These are phyloP conservation scores for Emydocephalus ijimae DNA, from an alignment of 2,113 vertebrate species.

Conservation along the genomic window DNA sequence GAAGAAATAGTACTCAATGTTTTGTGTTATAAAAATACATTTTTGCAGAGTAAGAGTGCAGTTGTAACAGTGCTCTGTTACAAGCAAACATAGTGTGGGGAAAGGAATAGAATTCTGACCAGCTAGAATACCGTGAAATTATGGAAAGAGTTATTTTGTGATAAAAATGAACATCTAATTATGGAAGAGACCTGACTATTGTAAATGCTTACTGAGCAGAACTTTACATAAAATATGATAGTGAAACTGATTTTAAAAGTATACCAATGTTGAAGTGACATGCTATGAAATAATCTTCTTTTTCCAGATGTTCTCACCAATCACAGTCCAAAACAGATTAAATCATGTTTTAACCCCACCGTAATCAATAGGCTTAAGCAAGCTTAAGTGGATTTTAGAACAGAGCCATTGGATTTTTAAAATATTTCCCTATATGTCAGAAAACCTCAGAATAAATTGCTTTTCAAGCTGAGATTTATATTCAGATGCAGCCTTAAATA, in stretches of 20 bases:
- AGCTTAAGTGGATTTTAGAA: background rate
- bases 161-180: background rate
- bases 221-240: background rate
- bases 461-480: slow-evolving; percentile 42
- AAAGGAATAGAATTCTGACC: background rate
- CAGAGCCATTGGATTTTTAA: slow-evolving; percentile 51
- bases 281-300: slow-evolving; percentile 24
- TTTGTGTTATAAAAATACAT: background rate
- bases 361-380: background rate
- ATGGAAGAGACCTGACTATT: background rate
- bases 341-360: background rate
- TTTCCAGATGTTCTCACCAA: slow-evolving; percentile 51
- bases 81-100: background rate
- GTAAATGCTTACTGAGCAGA: background rate
- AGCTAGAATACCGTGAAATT: background rate
- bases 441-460: slow-evolving; percentile 42
- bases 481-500: slow-evolving; percentile 45
- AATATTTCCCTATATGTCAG: slow-evolving; percentile 55
- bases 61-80: background rate
- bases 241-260: background rate
- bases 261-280: background rate
- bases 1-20: background rate
- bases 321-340: background rate
- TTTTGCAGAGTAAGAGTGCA: background rate
- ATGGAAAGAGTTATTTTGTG: background rate